Evolutionary conservation across 2,113 vertebrate species (phyloP).

Genomic region (Holacanthus passer): DNA sequence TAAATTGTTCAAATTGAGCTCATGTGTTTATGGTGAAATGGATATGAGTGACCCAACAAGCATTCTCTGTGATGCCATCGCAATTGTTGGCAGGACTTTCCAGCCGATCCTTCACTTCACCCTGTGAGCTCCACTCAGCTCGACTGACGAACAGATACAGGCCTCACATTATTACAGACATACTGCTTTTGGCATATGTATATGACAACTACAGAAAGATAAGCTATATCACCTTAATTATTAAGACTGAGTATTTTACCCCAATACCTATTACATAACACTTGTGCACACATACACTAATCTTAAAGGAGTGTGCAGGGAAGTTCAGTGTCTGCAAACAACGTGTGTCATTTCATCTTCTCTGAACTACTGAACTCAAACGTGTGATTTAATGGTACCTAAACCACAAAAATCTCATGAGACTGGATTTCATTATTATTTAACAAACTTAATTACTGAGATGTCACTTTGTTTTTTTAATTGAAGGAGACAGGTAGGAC

Average conservation of each 20-base stretch:
- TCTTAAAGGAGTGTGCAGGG: too few species aligned
- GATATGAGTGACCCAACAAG: constrained; percentile 40
- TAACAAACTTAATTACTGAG: neutral
- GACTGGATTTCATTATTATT: neutral
- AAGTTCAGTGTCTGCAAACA: too few species aligned
- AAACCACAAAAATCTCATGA: neutral
- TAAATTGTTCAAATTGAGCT: neutral
- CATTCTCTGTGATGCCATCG: constrained; percentile 9
- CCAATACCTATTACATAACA: too few species aligned
- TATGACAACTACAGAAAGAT: neutral
- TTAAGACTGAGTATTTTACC: too few species aligned
- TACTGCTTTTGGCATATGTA: too few species aligned
- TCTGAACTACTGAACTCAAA: neutral
- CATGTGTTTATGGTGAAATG: constrained; percentile 41
- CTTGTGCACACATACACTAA: too few species aligned
- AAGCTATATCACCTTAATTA: too few species aligned
- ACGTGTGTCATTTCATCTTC: too few species aligned
- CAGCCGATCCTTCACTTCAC: neutral
- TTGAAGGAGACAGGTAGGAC: neutral
- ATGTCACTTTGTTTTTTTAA: neutral
- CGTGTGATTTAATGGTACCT: neutral
- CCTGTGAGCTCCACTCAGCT: neutral
- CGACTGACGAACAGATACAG: neutral
- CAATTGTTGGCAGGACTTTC: constrained; percentile 7
- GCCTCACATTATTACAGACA: neutral